Evolutionary conservation across 2,113 vertebrate genomes (phyloP).

Genomic region (Cyanistes caeruleus): DNA sequence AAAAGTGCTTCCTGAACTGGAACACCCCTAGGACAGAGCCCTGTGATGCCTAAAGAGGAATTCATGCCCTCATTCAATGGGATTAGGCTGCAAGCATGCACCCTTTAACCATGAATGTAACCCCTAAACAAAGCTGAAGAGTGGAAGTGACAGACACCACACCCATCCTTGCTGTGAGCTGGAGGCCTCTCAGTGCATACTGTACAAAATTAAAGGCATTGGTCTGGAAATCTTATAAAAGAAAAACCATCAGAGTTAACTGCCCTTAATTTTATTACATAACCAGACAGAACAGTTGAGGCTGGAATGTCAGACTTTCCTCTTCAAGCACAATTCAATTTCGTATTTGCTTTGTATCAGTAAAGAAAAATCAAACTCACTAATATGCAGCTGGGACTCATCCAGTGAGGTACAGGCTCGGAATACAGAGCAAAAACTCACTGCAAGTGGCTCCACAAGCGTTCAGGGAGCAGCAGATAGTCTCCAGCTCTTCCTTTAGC

Average conservation of each 20-base stretch:
- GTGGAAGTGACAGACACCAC: not conserved
- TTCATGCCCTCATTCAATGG: not conserved
- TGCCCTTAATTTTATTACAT: slow-evolving; percentile 65
- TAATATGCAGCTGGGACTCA: not conserved
- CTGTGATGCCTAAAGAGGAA: not conserved
- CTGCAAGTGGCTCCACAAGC: not conserved
- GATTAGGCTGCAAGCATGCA: not conserved
- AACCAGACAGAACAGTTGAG: slow-evolving; percentile 59
- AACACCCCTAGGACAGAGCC: not conserved
- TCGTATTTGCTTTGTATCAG: slow-evolving; percentile 50
- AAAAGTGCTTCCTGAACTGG: not conserved
- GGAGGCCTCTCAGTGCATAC: not conserved
- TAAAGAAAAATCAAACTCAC: slow-evolving; percentile 26
- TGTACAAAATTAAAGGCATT: not conserved
- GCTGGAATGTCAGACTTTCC: slow-evolving; percentile 59
- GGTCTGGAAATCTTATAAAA: slow-evolving; percentile 12
- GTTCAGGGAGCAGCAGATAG: slow-evolving; percentile 3
- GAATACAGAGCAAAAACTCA: slow-evolving; percentile 38
- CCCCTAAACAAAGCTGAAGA: not conserved
- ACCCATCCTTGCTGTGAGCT: not conserved
- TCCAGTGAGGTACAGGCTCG: slow-evolving; percentile 21
- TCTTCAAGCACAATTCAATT: slow-evolving; percentile 31
- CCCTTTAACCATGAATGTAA: not conserved
- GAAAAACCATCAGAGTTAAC: slow-evolving; percentile 45
- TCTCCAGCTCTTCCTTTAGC: not conserved